Percentiles rank a stretch among this genome's conserved stretches.
Conservation (phyloP, 2,797 vertebrate genomes). For the Prionace glauca region DNA sequence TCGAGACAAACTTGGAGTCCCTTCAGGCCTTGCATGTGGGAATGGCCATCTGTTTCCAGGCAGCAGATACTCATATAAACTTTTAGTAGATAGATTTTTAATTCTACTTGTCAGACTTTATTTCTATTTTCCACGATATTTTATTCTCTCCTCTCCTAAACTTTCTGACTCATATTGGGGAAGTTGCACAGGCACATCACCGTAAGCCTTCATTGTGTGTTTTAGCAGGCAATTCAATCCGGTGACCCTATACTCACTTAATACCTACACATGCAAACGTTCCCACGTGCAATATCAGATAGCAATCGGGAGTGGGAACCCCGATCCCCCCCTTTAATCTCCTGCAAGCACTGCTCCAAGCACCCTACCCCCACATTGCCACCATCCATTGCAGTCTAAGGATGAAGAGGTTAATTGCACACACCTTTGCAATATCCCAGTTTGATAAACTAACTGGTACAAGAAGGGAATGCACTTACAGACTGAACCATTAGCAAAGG, state of each 20-base stretch:
- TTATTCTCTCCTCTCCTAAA: background rate
- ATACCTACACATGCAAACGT: background rate
- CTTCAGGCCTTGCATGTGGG: slow-evolving; percentile 3
- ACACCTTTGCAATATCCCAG: background rate
- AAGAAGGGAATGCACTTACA: background rate
- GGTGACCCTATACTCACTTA: background rate
- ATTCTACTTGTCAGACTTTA: background rate
- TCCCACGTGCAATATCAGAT: background rate
- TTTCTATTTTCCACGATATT: background rate
- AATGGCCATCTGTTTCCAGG: slow-evolving; percentile 31
- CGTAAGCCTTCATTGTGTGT: background rate
- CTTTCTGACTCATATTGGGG: background rate
- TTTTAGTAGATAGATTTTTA: background rate
- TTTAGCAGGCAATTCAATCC: background rate
- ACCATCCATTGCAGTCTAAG: background rate
- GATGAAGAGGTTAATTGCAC: background rate
- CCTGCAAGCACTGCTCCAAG: too few relatives aligned
- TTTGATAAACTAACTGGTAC: background rate
- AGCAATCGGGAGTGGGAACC: background rate
- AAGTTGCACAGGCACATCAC: background rate
- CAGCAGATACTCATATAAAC: background rate
- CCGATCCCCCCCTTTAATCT: background rate
- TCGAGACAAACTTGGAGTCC: slow-evolving; percentile 16
- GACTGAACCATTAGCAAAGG: background rate
- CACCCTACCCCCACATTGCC: background rate